Evolutionary conservation across 2,797 vertebrate genomes (phyloP), one percentile per base, ranked within the genome.

Genomic region (Schizopygopsis pylzovi): DNA sequence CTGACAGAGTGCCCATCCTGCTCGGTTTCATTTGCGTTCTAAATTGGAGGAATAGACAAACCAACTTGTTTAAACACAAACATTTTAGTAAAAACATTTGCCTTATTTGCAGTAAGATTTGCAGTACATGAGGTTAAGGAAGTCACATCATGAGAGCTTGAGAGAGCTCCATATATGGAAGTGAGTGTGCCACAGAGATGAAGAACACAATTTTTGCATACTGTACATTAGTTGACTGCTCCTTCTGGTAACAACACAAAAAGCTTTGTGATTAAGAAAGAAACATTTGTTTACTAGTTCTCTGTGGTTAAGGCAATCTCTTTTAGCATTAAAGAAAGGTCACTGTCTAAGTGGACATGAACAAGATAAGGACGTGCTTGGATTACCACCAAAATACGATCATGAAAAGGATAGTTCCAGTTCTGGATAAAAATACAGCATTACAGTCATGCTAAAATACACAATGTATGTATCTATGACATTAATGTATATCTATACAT

Each of bases 21-120:
- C 89, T 90, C 93, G 82, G 85, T 89, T 84, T 93, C 92, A 56
- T 89, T 89, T 85, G 94, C 93, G 28, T 89, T 94, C 95, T 96
- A 93, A 80, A 90, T 83, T 88, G 90, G 61, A 89, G 80, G 89
- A 89, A 89, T 89, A 93, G 88, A 94, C 90, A 90, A 89, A 11
- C 16, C 33, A 85, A 90, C 91, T 90, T 84, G 28, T 75, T 54
- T 92, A 88, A 91, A 18, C 75, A 85, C 28, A 76, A 25, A 70
- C 4, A 43, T 52, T 45, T 10, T 25, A 28, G 22, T 70, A 41
- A 3, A 39, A 39, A 81, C 5, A 52, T 2, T 4, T n/a, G 63
- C 28, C 80, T 71, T 54, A 20, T 75, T 61, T 45, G 47, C 67
- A 63, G 28, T 25, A 16, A 39, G 5, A n/a, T 41, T 52, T 39